Base-by-base conservation (phyloP, 2,888 invertebrate species). In the Caenorhabditis parvicauda region DNA sequence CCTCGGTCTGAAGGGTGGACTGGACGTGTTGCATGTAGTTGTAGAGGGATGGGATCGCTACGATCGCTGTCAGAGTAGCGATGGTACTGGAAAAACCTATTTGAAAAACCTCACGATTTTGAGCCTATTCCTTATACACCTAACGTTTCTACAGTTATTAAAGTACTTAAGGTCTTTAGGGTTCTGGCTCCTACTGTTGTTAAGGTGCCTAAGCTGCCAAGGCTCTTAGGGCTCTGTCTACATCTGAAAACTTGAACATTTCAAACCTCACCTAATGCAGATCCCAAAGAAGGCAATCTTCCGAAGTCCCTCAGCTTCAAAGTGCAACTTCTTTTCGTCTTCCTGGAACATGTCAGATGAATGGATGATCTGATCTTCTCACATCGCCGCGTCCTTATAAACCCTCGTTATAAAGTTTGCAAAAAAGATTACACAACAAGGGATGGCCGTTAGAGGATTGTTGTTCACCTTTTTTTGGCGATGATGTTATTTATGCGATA, bases 21-120 rank as follows among this genome's bases (percentile, higher is more conserved):
- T 78, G 79, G 6, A 80, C 75, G 51, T 70, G 67, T 44, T 77
- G 77, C 64, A 79, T 74, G 67, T 80, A 80, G 61, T 70, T 77
- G 70, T 78, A 80, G 38, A 80, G 64, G 55, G 77, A 70, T 19
- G 80, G 80, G 41, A 80, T 70, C 47, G 74, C 70, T 12, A 80
- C 70, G 45, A 76, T 74, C 45, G 76, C 76, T 12, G 76, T 75
- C 43, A 79, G 51, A 5, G 75, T 76, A 17, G 80, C 77, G 19
- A 80, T 70, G 7, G 78, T 78, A 56, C 70, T 70, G 49, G 25
- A 59, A 55, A 43, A 1, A 4, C 17, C 37, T 24, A 5, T 3
- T 22, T 3, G 2, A 37, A 27, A n/a, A 42, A 59, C n/a, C n/a
- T n/a, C n/a, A 32, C 9, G 9, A 32, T n/a, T 32, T n/a, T 32